These are phyloP conservation scores for Lophura nycthemera DNA, from an alignment of 2,113 vertebrate species.

Conservation along the genomic window DNA sequence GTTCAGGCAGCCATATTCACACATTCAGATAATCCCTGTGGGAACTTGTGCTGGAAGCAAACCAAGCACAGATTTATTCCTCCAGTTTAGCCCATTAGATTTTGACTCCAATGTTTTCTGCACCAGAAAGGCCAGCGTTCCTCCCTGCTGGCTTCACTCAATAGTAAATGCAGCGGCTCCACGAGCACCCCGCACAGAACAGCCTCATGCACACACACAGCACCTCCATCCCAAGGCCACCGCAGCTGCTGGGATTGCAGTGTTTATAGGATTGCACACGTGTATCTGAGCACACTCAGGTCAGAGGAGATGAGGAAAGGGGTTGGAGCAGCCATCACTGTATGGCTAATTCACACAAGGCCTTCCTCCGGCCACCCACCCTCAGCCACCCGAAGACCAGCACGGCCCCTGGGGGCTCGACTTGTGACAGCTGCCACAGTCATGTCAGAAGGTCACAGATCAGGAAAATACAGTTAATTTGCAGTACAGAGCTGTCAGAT, in stretches of 20 bases:
- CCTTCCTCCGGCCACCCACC: not conserved
- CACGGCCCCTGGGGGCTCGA: not conserved
- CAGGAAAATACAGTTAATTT: not conserved
- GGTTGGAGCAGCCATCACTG: too few relatives aligned
- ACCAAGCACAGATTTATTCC: not conserved
- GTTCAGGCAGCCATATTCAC: not conserved
- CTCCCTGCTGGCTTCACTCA: not conserved
- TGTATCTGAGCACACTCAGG: fast-evolving
- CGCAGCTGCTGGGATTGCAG: fast-evolving
- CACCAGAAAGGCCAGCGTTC: not conserved
- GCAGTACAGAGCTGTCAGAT: not conserved
- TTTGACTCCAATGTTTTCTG: not conserved
- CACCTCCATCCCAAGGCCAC: not conserved
- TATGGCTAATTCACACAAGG: not conserved
- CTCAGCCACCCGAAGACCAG: not conserved
- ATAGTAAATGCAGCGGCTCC: not conserved
- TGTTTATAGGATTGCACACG: fast-evolving
- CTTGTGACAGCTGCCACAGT: fast-evolving
- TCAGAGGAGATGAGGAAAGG: not conserved
- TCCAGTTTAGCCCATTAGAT: not conserved
- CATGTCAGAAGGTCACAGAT: too few relatives aligned
- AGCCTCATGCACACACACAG: fast-evolving
- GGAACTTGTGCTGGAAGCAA: not conserved
- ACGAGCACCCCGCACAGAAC: not conserved
- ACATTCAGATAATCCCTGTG: not conserved